These are phyloP conservation scores for Neolamprologus longior DNA, from an alignment of 2,113 vertebrate species.

Conservation along the genomic window DNA sequence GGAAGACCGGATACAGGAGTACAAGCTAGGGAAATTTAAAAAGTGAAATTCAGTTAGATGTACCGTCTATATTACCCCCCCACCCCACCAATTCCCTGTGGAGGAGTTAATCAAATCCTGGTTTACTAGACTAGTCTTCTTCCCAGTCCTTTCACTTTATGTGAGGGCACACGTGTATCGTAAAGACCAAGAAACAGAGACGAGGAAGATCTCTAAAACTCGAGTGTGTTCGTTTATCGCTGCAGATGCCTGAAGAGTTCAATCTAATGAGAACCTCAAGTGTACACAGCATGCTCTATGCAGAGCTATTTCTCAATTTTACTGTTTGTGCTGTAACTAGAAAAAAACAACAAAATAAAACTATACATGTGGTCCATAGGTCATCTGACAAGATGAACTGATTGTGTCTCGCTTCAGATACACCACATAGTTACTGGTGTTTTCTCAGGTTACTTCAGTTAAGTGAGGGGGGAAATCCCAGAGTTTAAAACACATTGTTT, in stretches of 20 bases:
- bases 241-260: constrained; percentile 14
- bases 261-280: constrained; percentile 12
- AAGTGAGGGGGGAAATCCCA: not conserved
- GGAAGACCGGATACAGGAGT: constrained; percentile 18
- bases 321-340: not conserved
- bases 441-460: not conserved
- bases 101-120: constrained; percentile 28
- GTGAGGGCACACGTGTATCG: not conserved
- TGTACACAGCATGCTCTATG: not conserved
- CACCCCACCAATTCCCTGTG: not conserved
- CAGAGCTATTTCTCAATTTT: not conserved
- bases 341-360: not conserved
- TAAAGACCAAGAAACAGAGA: constrained; percentile 16
- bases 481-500: not conserved
- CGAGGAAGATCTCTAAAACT: constrained; percentile 23
- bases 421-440: not conserved
- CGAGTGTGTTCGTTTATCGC: not conserved
- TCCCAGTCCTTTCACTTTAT: not conserved
- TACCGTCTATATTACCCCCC: not conserved
- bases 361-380: too few relatives aligned
- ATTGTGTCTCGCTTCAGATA: not conserved
- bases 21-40: constrained; percentile 1
- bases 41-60: constrained; percentile 29
- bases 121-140: constrained; percentile 8
- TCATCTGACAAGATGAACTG: not conserved